phyloP scores from a whole-genome alignment of 1,140 invertebrate species.

The Philopotamus ludificatus region DNA sequence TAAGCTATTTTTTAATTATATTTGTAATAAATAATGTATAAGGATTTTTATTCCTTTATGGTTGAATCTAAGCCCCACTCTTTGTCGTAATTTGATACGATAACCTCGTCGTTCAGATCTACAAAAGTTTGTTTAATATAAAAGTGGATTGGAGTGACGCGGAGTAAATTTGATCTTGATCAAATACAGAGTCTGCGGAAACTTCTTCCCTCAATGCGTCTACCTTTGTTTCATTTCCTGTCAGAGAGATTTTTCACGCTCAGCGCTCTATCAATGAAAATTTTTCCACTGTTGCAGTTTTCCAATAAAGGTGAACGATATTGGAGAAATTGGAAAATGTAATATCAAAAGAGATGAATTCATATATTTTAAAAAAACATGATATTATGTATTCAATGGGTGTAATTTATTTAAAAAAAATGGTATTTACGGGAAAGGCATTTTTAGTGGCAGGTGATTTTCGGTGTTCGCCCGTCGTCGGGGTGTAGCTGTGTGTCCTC shows the following conservation, averaged over 20 bases:
- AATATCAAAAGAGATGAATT: constrained; percentile 3
- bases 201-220: background rate
- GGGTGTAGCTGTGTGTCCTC: background rate
- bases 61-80: no score
- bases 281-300: constrained; percentile 39
- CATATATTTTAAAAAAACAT: background rate
- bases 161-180: background rate
- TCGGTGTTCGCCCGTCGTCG: background rate
- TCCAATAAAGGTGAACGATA: constrained; percentile 41
- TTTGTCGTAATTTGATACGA: no score
- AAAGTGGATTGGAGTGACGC: background rate
- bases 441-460: no score
- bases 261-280: constrained; percentile 37
- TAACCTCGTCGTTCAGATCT: no score
- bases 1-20: no score
- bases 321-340: constrained; percentile 24
- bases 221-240: constrained; percentile 41
- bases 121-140: no score
- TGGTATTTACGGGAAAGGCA: background rate
- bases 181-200: background rate
- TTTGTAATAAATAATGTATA: no score
- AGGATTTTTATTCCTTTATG: no score
- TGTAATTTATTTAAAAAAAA: background rate
- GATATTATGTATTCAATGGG: background rate
- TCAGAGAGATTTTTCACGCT: constrained; percentile 38